Percentiles rank a stretch among this genome's conserved stretches.
phyloP scores from a whole-genome alignment of 1,140 invertebrate genomes.

The Aphidius ervi region DNA sequence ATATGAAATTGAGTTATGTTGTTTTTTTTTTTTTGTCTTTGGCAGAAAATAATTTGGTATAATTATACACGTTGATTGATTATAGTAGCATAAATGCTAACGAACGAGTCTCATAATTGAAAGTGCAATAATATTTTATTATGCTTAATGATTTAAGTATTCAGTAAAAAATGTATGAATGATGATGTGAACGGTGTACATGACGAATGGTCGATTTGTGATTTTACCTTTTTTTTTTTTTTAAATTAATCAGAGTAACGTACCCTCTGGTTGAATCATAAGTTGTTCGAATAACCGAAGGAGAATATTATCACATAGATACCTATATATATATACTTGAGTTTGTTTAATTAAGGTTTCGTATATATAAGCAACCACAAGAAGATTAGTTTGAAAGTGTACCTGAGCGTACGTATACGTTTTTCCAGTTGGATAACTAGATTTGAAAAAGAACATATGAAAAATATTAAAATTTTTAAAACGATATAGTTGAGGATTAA shows the following conservation, averaged over 20 bases:
- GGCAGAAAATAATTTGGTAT: no score
- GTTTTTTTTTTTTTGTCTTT: no score
- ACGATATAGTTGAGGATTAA: no score
- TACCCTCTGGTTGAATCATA: constrained; percentile 18
- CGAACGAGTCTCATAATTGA: neutral
- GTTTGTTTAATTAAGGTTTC: constrained; percentile 6
- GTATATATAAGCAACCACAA: constrained; percentile 15
- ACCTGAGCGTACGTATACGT: neutral
- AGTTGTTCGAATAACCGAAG: neutral
- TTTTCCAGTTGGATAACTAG: no score
- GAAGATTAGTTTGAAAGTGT: constrained; percentile 22
- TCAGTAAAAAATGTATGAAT: neutral
- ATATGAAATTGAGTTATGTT: no score
- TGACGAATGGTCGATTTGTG: constrained; percentile 9
- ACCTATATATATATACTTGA: neutral
- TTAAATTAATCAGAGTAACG: constrained; percentile 6
- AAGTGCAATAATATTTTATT: no score
- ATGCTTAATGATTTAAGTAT: neutral
- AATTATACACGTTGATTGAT: neutral
- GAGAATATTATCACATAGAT: neutral
- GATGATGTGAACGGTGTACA: constrained; percentile 5
- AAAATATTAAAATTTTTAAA: no score
- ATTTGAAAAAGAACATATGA: no score
- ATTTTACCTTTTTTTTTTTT: neutral
- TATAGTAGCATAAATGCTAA: neutral